Evolutionary conservation across 2,113 vertebrate genomes (phyloP).

Genomic region (Scartelaos histophorus): DNA sequence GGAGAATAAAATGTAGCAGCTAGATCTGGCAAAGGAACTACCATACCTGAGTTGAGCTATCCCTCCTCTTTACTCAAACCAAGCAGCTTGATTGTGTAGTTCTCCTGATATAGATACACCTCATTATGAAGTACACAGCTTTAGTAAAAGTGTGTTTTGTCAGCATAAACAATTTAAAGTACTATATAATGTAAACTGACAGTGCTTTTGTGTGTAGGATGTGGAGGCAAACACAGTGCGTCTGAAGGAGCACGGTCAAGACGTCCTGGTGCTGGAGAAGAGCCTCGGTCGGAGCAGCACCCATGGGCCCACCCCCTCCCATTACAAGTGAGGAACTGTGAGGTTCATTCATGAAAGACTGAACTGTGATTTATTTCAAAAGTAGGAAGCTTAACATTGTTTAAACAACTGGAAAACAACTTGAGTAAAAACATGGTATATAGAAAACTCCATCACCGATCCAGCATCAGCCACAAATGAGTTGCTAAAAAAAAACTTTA

Average conservation of each 20-base stretch:
- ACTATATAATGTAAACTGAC: not conserved
- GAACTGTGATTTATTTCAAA: not conserved
- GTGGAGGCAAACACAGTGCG: slow-evolving; percentile 99
- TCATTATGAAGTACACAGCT: not conserved
- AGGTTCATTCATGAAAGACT: not conserved
- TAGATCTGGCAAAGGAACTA: not conserved
- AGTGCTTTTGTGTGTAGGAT: slow-evolving; percentile 81
- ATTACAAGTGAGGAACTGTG: slow-evolving; percentile 92
- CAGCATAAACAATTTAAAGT: too few relatives aligned
- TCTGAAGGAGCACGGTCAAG: slow-evolving; percentile 96
- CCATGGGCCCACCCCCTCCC: slow-evolving; percentile 85
- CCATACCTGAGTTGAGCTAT: not conserved
- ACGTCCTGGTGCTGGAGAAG: slow-evolving; percentile 97
- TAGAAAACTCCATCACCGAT: too few relatives aligned
- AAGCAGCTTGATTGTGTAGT: slow-evolving; percentile 1
- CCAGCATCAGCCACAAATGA: too few relatives aligned
- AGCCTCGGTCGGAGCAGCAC: slow-evolving; percentile 82
- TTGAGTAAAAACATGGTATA: too few relatives aligned
- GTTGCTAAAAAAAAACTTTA: too few relatives aligned
- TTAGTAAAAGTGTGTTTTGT: slow-evolving; percentile 45
- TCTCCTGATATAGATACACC: not conserved
- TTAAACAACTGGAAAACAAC: too few relatives aligned
- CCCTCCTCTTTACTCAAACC: not conserved
- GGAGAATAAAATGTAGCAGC: not conserved
- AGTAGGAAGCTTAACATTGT: too few relatives aligned